Evolutionary conservation across 92 coral and sea anemone species (phyloP).

Genomic region (Desmophyllum pertusum): DNA sequence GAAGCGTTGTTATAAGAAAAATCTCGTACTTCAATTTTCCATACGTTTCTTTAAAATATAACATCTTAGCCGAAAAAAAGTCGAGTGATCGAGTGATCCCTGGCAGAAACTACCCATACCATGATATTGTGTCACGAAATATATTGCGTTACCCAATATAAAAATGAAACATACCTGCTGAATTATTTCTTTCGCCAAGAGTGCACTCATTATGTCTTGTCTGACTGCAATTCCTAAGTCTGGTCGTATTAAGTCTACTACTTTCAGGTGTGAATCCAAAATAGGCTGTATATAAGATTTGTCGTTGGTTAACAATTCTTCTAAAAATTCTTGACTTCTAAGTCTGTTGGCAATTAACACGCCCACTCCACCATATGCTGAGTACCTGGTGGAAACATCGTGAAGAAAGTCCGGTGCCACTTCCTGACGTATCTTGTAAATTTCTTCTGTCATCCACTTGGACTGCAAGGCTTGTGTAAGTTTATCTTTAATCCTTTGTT

Average conservation of each 20-base stretch:
- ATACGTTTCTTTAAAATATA: no score
- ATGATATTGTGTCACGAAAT: no score
- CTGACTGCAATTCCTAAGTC: constrained; percentile 23
- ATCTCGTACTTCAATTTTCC: no score
- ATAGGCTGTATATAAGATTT: not conserved
- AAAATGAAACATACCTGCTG: not conserved
- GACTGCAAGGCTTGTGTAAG: not conserved
- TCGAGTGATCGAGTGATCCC: no score
- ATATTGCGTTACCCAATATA: no score
- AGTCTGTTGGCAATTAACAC: constrained; percentile 16
- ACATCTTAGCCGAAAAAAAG: no score
- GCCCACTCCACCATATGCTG: constrained; percentile 19
- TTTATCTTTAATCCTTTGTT: constrained; percentile 14
- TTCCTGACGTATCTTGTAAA: not conserved
- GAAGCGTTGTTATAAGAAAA: no score
- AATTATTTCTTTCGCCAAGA: not conserved
- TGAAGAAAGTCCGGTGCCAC: not conserved
- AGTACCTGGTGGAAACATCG: constrained; percentile 5
- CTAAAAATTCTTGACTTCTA: constrained; percentile 6
- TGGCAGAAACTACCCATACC: no score
- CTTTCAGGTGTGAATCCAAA: constrained; percentile 1
- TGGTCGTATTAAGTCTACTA: constrained; percentile 20
- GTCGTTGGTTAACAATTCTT: constrained; percentile 6
- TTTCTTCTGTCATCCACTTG: constrained; percentile 17
- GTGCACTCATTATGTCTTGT: constrained; percentile 20